Conservation (phyloP, 2,888 invertebrate genomes). For the Zootermopsis nevadensis region DNA sequence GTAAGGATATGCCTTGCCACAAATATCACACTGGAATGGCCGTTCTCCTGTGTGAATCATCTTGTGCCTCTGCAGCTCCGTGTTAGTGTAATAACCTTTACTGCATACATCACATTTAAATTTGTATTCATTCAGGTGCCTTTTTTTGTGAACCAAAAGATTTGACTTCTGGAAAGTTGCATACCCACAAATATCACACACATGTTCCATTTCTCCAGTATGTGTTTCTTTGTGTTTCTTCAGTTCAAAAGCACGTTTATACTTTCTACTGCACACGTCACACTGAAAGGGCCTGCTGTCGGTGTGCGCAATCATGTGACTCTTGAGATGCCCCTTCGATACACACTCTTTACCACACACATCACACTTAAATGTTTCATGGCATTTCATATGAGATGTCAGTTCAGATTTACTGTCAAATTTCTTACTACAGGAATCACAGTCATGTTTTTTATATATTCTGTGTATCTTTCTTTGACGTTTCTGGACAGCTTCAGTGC, state of each 20-base stretch:
- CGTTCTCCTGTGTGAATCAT: conserved; percentile 57
- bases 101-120: conserved; percentile 66
- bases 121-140: conserved; percentile 65
- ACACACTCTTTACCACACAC: conserved; percentile 46
- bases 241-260: conserved; percentile 54
- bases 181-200: conserved; percentile 59
- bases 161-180: conserved; percentile 59
- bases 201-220: conserved; percentile 57
- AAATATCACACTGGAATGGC: conserved; percentile 58
- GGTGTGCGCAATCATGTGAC: conserved; percentile 63
- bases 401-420: background rate
- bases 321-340: conserved; percentile 56
- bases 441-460: background rate
- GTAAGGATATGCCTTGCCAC: conserved; percentile 58
- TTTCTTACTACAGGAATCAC: conserved; percentile 16
- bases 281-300: conserved; percentile 66
- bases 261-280: conserved; percentile 58
- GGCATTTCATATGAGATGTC: background rate
- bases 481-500: conserved; percentile 57
- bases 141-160: conserved; percentile 57
- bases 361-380: conserved; percentile 56
- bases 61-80: conserved; percentile 61
- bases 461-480: conserved; percentile 2
- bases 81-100: conserved; percentile 67
- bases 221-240: conserved; percentile 60